A percentile compares a stretch with the other conserved stretches of the same genome.
These are phyloP conservation scores for Rhagium mordax DNA, from an alignment of 2,888 invertebrate genomes.

Conservation along the genomic window DNA sequence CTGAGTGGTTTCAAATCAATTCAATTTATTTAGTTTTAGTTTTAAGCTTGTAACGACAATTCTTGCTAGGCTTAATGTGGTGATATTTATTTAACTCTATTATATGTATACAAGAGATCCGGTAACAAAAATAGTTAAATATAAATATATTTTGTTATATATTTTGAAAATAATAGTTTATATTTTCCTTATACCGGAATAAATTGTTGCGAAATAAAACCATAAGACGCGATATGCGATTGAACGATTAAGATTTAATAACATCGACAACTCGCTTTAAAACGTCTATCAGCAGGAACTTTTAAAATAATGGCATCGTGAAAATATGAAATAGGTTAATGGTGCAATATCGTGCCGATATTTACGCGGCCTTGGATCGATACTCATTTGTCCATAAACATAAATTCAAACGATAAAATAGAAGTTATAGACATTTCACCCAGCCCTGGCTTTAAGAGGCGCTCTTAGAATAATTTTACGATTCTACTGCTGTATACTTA, in stretches of 20 bases:
- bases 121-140: too few relatives aligned
- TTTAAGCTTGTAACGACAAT: too few relatives aligned
- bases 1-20: too few relatives aligned
- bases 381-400: conserved; percentile 36
- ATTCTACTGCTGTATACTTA: not conserved
- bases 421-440: conserved; percentile 19
- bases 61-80: too few relatives aligned
- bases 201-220: too few relatives aligned
- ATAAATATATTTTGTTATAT: too few relatives aligned
- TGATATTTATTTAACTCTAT: too few relatives aligned
- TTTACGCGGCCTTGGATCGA: conserved; percentile 33
- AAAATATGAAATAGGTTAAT: conserved; percentile 39
- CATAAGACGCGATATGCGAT: not conserved
- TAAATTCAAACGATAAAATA: conserved; percentile 28
- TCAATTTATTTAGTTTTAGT: too few relatives aligned
- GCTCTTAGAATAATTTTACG: not conserved
- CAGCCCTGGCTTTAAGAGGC: conserved; percentile 1
- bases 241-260: not conserved
- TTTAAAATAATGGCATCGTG: conserved; percentile 10
- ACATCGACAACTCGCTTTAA: not conserved
- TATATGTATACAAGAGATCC: too few relatives aligned
- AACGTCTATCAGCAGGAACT: not conserved
- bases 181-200: too few relatives aligned
- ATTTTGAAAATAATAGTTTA: too few relatives aligned
- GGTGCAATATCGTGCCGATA: conserved; percentile 36